phyloP scores from a whole-genome alignment of 1,140 invertebrate species.

The Parapsyche elsis region DNA sequence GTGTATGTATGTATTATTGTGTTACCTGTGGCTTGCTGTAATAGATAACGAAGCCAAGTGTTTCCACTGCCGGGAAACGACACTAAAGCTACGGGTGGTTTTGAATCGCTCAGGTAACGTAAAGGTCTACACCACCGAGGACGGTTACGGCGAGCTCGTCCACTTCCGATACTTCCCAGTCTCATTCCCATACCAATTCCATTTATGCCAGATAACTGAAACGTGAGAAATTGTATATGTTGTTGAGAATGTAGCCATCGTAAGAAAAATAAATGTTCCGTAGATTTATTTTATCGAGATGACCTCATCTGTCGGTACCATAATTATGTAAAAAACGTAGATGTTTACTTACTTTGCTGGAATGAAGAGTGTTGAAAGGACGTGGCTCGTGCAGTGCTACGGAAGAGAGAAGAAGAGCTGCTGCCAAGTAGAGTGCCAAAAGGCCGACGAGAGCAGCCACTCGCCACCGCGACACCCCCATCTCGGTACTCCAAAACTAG shows the following conservation, averaged over 20 bases:
- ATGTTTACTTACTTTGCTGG: neutral
- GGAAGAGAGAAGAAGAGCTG: constrained; percentile 69
- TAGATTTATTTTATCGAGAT: too few relatives aligned
- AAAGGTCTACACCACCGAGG: constrained; percentile 67
- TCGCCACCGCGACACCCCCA: constrained; percentile 65
- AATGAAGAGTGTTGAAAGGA: constrained; percentile 39
- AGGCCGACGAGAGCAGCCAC: constrained; percentile 67
- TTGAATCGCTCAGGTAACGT: constrained; percentile 61
- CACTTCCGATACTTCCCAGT: constrained; percentile 53
- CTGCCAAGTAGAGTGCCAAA: constrained; percentile 67
- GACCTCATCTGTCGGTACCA: too few relatives aligned
- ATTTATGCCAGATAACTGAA: constrained; percentile 38
- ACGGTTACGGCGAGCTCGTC: constrained; percentile 52
- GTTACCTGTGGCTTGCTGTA: constrained; percentile 80
- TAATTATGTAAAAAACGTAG: too few relatives aligned
- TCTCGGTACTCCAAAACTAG: constrained; percentile 35
- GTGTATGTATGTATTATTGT: constrained; percentile 43
- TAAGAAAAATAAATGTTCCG: too few relatives aligned
- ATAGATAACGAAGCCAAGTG: constrained; percentile 81
- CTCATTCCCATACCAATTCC: constrained; percentile 53
- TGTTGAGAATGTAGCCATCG: too few relatives aligned
- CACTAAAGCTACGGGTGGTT: constrained; percentile 71
- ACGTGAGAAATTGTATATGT: constrained; percentile 50
- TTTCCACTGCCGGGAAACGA: constrained; percentile 85
- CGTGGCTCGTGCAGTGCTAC: constrained; percentile 68